Evolutionary conservation across 2,888 invertebrate genomes (phyloP).

Genomic region (Zaprionus bogoriensis): DNA sequence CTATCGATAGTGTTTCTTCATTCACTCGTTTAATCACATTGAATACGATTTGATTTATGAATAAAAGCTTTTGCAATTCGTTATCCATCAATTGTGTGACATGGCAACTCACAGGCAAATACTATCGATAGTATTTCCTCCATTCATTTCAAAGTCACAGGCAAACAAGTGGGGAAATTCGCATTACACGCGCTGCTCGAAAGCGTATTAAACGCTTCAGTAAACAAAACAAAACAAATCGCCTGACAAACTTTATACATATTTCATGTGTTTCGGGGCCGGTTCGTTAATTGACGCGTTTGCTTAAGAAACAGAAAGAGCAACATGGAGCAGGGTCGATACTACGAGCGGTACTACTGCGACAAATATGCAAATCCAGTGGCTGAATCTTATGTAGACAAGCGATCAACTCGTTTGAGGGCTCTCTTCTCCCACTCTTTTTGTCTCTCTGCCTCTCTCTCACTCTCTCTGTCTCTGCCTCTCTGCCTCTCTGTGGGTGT

Average conservation of each 20-base stretch:
- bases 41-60: no score
- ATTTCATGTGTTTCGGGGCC: constrained; percentile 50
- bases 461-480: not conserved
- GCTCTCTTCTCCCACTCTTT: not conserved
- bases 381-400: constrained; percentile 9
- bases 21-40: no score
- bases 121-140: not conserved
- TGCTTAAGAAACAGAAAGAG: constrained; percentile 22
- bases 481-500: no score
- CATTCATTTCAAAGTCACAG: not conserved
- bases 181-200: not conserved
- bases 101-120: not conserved
- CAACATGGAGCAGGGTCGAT: not conserved
- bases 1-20: no score
- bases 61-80: not conserved
- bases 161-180: constrained; percentile 3
- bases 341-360: no score
- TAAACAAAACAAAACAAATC: constrained; percentile 55
- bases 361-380: constrained; percentile 19
- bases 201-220: constrained; percentile 25
- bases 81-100: not conserved
- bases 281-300: constrained; percentile 61
- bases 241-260: constrained; percentile 52
- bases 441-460: not conserved
- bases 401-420: constrained; percentile 41